These are phyloP conservation scores for Antrozous pallidus DNA, from an alignment of 2,797 vertebrate species.

Conservation along the genomic window DNA sequence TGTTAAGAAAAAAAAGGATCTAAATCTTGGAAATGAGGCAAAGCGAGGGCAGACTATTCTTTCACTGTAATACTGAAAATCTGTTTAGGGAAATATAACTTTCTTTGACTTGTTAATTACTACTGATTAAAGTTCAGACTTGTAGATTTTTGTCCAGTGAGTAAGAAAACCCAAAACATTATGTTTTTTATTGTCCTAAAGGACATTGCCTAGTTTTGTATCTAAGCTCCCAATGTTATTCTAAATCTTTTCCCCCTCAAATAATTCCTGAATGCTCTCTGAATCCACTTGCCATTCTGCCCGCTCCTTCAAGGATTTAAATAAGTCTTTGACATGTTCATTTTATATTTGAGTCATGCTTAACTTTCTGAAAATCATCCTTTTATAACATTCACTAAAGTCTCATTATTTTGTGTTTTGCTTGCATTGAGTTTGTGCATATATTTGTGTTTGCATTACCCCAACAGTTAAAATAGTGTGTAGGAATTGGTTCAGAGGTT, in stretches of 20 bases:
- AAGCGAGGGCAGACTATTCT: not conserved
- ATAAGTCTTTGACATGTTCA: not conserved
- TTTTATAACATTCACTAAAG: not conserved
- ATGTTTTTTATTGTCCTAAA: not conserved
- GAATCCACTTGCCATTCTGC: not conserved
- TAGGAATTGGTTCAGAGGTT: not conserved
- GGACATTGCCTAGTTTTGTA: not conserved
- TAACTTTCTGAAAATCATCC: conserved; percentile 9
- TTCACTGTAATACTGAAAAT: not conserved
- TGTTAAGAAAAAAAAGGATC: not conserved
- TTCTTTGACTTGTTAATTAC: conserved; percentile 16
- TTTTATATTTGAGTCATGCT: not conserved
- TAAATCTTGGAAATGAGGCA: conserved; percentile 1
- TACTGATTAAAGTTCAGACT: not conserved
- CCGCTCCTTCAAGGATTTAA: conserved; percentile 19
- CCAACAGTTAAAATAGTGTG: not conserved
- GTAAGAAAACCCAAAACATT: conserved; percentile 27
- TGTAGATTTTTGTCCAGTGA: not conserved
- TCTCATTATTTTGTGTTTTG: not conserved
- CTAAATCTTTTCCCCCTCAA: not conserved
- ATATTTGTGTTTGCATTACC: not conserved
- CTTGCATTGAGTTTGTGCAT: not conserved
- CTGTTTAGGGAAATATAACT: not conserved
- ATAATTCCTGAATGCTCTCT: not conserved
- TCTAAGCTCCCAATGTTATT: not conserved